Conservation (phyloP, 92 coral and sea anemone genomes). For the Zoanthus sansibaricus region DNA sequence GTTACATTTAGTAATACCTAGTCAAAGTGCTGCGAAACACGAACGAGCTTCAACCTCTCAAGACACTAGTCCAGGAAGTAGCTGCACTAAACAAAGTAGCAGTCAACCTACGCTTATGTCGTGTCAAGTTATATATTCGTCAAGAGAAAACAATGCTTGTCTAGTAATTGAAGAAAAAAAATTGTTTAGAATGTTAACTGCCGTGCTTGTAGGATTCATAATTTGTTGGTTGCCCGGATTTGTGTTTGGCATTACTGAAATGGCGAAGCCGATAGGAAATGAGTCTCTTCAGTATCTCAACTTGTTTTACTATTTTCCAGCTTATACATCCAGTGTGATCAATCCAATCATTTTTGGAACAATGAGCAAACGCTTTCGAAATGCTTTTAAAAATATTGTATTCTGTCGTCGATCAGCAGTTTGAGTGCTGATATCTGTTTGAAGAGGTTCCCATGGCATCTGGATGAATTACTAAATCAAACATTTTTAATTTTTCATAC, state of each 20-base stretch:
- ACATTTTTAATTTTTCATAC: too few relatives aligned
- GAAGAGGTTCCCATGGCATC: too few relatives aligned
- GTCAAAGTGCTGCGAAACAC: neutral
- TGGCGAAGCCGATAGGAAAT: conserved; percentile 16
- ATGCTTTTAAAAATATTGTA: conserved; percentile 1
- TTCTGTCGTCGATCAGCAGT: neutral
- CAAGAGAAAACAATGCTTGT: neutral
- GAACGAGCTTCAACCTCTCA: neutral
- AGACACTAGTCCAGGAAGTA: neutral
- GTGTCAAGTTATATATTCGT: neutral
- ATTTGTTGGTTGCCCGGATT: conserved; percentile 42
- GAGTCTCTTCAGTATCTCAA: conserved; percentile 20
- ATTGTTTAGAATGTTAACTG: conserved; percentile 23
- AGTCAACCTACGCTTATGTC: neutral
- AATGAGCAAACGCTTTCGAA: conserved; percentile 35
- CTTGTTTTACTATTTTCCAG: conserved; percentile 34
- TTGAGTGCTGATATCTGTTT: too few relatives aligned
- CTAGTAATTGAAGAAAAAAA: conserved; percentile 24
- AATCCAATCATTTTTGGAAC: conserved; percentile 32
- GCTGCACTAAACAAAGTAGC: neutral
- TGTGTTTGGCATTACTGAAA: conserved; percentile 28
- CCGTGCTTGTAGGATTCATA: conserved; percentile 9
- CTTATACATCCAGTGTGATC: conserved; percentile 33
- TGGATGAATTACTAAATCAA: too few relatives aligned
- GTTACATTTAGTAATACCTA: neutral